Conservation (phyloP, 1,140 invertebrate genomes). For the Conus betulinus region DNA sequence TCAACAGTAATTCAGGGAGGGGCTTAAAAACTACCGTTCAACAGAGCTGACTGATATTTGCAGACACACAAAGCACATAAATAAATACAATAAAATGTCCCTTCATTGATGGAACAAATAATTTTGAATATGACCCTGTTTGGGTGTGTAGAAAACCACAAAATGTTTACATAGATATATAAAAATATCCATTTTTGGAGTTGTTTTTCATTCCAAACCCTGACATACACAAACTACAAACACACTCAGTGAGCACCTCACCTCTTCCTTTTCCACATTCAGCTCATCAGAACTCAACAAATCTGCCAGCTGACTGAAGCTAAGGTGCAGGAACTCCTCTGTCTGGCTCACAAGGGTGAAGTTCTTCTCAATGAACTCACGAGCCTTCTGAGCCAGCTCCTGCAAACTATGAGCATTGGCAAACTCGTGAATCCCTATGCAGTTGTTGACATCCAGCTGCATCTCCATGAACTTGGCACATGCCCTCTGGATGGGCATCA, state of each 20-base stretch:
- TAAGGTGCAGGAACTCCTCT: constrained; percentile 70
- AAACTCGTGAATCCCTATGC: constrained; percentile 72
- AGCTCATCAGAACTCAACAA: constrained; percentile 72
- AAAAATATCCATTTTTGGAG: too few species aligned
- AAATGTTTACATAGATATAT: too few species aligned
- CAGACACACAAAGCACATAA: too few species aligned
- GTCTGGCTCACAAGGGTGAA: constrained; percentile 65
- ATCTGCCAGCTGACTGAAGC: constrained; percentile 61
- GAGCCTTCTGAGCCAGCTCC: constrained; percentile 64
- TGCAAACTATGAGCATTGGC: constrained; percentile 70
- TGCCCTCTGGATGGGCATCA: constrained; percentile 68
- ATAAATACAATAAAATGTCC: too few species aligned
- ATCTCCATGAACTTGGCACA: constrained; percentile 73
- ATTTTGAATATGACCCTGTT: too few species aligned
- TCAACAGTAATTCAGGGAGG: too few species aligned
- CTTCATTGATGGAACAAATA: too few species aligned
- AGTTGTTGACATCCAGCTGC: constrained; percentile 71
- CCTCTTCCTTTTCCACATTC: constrained; percentile 71
- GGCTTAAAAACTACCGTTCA: too few species aligned
- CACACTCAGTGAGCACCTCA: constrained; percentile 27
- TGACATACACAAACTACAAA: neutral
- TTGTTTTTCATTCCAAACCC: too few species aligned
- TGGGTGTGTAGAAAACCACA: too few species aligned
- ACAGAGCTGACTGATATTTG: too few species aligned
- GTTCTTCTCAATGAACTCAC: constrained; percentile 71